These are phyloP conservation scores for Taxidea taxus DNA, from an alignment of 2,113 vertebrate genomes.

Conservation along the genomic window DNA sequence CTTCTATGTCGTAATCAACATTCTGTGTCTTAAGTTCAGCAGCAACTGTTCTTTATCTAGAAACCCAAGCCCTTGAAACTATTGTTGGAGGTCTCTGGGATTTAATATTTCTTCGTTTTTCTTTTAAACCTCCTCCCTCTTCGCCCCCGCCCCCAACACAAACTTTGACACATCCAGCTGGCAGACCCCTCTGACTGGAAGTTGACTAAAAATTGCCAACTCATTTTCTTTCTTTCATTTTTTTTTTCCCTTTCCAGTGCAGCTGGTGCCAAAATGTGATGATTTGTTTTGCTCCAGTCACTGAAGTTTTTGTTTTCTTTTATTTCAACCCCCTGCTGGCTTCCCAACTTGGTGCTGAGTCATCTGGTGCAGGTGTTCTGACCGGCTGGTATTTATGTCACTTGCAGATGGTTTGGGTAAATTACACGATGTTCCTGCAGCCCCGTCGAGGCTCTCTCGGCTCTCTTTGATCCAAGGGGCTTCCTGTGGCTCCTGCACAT, in stretches of 20 bases:
- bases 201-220: constrained; percentile 79
- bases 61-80: neutral
- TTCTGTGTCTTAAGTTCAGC: neutral
- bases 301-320: constrained; percentile 82
- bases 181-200: constrained; percentile 70
- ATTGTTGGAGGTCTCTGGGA: neutral
- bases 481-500: constrained; percentile 57
- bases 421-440: constrained; percentile 20
- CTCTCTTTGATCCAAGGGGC: constrained; percentile 25
- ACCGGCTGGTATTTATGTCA: constrained; percentile 72
- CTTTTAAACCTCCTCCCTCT: neutral
- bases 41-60: constrained; percentile 33
- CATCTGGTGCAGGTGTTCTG: constrained; percentile 80
- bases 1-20: constrained; percentile 4
- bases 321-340: constrained; percentile 66
- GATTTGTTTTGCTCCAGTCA: constrained; percentile 80
- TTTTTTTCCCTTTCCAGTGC: constrained; percentile 39
- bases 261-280: constrained; percentile 73
- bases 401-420: constrained; percentile 56
- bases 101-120: constrained; percentile 39
- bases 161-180: constrained; percentile 62
- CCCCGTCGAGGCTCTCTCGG: neutral
- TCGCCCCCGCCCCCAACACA: neutral
- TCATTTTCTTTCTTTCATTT: constrained; percentile 64
- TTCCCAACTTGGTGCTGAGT: constrained; percentile 77